Base-by-base conservation (phyloP, 1,140 invertebrate genomes). In the Druon quercuslanigerum region DNA sequence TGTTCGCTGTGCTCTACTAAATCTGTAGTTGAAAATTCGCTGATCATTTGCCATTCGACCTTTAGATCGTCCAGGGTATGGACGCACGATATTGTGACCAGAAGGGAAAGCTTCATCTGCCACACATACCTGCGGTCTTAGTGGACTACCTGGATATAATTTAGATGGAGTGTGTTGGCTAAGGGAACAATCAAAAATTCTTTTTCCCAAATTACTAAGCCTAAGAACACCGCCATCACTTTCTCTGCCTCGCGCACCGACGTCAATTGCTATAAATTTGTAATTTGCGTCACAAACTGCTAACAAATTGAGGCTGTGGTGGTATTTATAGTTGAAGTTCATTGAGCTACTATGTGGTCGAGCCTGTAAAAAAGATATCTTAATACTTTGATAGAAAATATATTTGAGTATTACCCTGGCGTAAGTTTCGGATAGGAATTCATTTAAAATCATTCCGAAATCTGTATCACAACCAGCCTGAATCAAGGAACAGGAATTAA, bases 31-130 rank as follows among this genome's bases (percentile, higher is more conserved):
- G 73, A 87, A 90, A 72, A 90, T 82, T 73, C 83, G 70, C 81
- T 90, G 72, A 80, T 81, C 74, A 82, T 51, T 56, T 7, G 80
- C 50, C n/a, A 50, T 54, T 60, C 73, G 54, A 74, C 77, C 88
- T 77, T 16, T 16, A 6, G 54, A 25, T 25, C 20, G n/a, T 2
- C 87, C 85, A 33, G 86, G 75, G 82, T 88, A 92, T 56, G 91
- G 91, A 70, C 87, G 79, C 74, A 91, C 72, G 20, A 91, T 51
- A 80, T 88, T 51, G 40, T 78, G 60, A 25, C 57, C 75, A 51
- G 89, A 76, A 46, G 75, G 82, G 81, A 92, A 91, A 50, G 88
- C 90, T 74, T 89, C 87, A 75, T 89, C 87, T 14, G 76, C 87
- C 2, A 91, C 83, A 40, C 90, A 82, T n/a, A 87, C 82, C 82